Base-by-base conservation (phyloP, 2,113 vertebrate genomes). In the Myodes glareolus region DNA sequence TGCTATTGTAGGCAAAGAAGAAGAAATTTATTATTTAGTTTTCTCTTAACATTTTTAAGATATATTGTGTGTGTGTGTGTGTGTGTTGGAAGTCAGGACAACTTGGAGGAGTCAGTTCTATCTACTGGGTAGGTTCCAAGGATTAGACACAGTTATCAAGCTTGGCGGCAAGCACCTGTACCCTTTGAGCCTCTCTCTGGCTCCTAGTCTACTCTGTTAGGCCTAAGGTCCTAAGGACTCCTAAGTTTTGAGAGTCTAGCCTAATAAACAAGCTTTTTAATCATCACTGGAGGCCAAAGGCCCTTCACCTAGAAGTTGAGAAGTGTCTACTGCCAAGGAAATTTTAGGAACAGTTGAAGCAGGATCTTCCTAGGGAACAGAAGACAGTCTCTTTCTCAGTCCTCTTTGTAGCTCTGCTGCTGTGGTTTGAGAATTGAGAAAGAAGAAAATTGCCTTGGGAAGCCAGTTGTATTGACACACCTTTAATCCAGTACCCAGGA, bases 181-280 rank as follows among this genome's bases (percentile, higher is more conserved):
- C 9, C 42, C 63, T 11, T 42, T 33, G 31, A 50, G 63, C 63
- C 29, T 36, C 29, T 31, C 4, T 5, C 84, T 68, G 39, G 29
- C 84, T 68, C 84, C 31, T 42, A 65, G 84, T 67, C 67, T 68
- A 25, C 29, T 33, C 39, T n/a, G 47, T 55, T 45, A 73, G 70
- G 75, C 67, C 2, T 78, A 39, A 47, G 63, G 58, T 61, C 92
- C 63, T 55, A 14, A 52, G 13, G 52, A 88, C 65, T 81, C 75
- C 42, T 31, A 11, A 68, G 68, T 70, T 70, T 12, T 31, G 39
- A 5, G 3, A 84, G 58, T 47, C 73, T 89, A 73, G 77, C 72
- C 45, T 65, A 17, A 78, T 87, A 91, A 91, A 80, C 50, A 73
- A 97, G 72, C 81, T 90, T 55, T 55, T 81, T 42, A 91, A 84